phyloP scores from a whole-genome alignment of 2,113 vertebrate genomes.

The Neolamprologus cancellatus region DNA sequence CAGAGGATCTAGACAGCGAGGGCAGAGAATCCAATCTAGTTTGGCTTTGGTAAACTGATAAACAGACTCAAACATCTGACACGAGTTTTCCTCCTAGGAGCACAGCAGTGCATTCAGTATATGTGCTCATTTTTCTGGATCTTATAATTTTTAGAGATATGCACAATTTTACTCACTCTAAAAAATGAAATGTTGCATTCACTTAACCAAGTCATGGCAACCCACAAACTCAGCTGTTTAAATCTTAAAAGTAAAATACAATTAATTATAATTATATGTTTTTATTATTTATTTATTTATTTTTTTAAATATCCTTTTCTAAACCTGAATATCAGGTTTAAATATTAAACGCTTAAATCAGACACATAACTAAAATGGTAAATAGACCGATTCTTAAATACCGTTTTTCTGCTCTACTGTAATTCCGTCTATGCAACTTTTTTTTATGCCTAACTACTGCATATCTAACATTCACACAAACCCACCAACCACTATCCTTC shows the following conservation, averaged over 20 bases:
- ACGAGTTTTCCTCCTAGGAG: not conserved
- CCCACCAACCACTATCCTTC: not conserved
- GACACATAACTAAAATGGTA: not conserved
- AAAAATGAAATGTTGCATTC: not conserved
- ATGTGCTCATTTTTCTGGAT: rapidly evolving
- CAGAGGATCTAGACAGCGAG: not conserved
- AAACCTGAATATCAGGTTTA: not conserved
- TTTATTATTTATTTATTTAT: not conserved
- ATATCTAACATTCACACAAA: not conserved
- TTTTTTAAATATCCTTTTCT: not conserved
- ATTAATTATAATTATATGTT: not conserved
- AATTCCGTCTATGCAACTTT: rapidly evolving
- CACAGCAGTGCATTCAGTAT: not conserved
- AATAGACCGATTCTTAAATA: not conserved
- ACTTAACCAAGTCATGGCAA: not conserved
- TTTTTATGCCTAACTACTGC: not conserved
- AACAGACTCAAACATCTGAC: not conserved
- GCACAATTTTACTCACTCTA: not conserved
- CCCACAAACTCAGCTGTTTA: not conserved
- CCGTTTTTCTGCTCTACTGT: rapidly evolving
- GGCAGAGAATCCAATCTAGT: not conserved
- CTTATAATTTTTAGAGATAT: rapidly evolving
- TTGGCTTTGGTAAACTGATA: not conserved
- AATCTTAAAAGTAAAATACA: not conserved
- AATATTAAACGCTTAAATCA: not conserved